A percentile compares a stretch with the other conserved stretches of the same genome.
Conservation (phyloP, 2,113 vertebrate genomes). For the Hydrochoerus hydrochaeris region DNA sequence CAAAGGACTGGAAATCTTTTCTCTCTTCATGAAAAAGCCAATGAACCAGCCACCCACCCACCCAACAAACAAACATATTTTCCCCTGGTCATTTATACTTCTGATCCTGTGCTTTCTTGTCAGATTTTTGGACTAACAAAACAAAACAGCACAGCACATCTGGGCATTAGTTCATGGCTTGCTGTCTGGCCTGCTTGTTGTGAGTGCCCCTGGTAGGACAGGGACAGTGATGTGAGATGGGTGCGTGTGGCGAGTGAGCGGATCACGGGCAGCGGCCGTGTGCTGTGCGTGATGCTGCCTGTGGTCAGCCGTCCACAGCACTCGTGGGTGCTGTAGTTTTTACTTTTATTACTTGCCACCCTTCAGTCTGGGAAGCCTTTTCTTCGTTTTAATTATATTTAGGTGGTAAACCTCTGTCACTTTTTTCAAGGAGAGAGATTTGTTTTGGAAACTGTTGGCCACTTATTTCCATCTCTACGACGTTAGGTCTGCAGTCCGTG, state of each 20-base stretch:
- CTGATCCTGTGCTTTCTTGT: background rate
- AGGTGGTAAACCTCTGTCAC: constrained; percentile 52
- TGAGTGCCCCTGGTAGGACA: background rate
- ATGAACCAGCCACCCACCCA: background rate
- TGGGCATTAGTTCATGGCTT: background rate
- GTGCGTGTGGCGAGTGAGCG: background rate
- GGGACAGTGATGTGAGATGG: background rate
- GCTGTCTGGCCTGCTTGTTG: background rate
- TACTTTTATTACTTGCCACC: constrained; percentile 43
- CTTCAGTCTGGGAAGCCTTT: constrained; percentile 5
- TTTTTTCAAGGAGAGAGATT: constrained; percentile 57
- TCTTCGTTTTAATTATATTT: constrained; percentile 65
- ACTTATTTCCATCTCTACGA: background rate
- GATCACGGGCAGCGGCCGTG: background rate
- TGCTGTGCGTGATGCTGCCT: no score
- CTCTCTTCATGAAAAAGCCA: constrained; percentile 13
- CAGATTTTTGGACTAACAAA: background rate
- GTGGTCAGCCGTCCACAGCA: background rate
- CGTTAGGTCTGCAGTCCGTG: constrained; percentile 44
- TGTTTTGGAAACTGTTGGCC: constrained; percentile 39
- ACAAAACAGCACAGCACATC: background rate
- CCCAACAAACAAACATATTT: background rate
- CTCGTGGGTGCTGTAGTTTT: background rate
- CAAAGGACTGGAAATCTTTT: background rate
- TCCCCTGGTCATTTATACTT: background rate